Conservation (phyloP, 30 jellyfish, hydroid and myxozoan species). For the Haliclystus octoradiatus region DNA sequence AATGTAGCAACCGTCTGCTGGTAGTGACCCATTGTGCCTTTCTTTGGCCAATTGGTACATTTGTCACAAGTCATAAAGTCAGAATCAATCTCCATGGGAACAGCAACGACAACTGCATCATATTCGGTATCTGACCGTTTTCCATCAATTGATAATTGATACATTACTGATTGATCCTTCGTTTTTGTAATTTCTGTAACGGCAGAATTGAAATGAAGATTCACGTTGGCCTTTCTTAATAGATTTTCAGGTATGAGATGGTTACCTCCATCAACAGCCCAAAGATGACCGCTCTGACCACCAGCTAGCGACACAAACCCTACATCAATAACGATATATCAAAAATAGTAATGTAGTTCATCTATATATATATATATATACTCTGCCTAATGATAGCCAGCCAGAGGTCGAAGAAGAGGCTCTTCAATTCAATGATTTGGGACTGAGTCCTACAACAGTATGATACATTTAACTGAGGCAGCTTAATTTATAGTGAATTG, state of each 20-base stretch:
- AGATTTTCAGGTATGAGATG: slow-evolving; percentile 39
- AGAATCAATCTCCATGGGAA: slow-evolving; percentile 63
- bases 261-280: slow-evolving; percentile 75
- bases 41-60: slow-evolving; percentile 60
- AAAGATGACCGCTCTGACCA: slow-evolving; percentile 65
- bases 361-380: neutral
- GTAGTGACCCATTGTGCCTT: slow-evolving; percentile 20
- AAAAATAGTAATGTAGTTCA: neutral
- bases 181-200: slow-evolving; percentile 16
- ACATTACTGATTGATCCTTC: slow-evolving; percentile 11
- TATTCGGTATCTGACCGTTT: slow-evolving; percentile 12
- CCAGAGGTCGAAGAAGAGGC: no score
- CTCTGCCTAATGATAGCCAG: neutral
- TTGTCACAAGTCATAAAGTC: slow-evolving; percentile 28
- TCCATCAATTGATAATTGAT: slow-evolving; percentile 9
- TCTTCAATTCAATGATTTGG: no score
- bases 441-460: no score
- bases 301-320: slow-evolving; percentile 94
- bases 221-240: slow-evolving; percentile 27
- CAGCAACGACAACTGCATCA: slow-evolving; percentile 79
- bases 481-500: no score
- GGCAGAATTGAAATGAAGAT: slow-evolving; percentile 12
- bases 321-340: neutral
- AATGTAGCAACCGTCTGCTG: slow-evolving; percentile 72
- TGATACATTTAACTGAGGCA: no score